Conservation (phyloP, 2,888 invertebrate genomes). For the Allolobophora icterica region DNA sequence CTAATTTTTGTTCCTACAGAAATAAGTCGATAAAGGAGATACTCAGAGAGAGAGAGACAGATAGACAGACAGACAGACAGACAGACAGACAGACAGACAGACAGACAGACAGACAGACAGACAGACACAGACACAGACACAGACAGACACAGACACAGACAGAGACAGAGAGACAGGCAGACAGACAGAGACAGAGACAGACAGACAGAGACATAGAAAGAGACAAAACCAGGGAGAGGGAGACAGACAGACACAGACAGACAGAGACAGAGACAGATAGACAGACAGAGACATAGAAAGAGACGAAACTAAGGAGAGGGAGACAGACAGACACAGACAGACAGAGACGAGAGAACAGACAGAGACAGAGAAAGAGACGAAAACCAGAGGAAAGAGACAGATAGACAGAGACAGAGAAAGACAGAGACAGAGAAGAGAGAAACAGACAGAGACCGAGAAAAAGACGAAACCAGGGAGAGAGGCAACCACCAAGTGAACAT, state of each 20-base stretch:
- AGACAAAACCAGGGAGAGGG: background rate
- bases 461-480: background rate
- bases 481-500: background rate
- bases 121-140: background rate
- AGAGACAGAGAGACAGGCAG: too few species aligned
- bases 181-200: too few species aligned
- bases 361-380: background rate
- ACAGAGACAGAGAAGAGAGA: too few species aligned
- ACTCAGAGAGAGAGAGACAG: too few species aligned
- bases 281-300: background rate
- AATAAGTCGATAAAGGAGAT: background rate
- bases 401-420: too few species aligned
- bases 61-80: background rate
- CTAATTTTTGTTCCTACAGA: background rate
- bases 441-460: background rate
- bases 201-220: background rate
- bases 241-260: too few species aligned
- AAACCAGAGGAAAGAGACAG: too few species aligned
- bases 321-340: too few species aligned
- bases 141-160: too few species aligned
- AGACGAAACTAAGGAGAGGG: too few species aligned
- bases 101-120: too few species aligned
- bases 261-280: background rate
- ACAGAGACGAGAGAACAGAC: background rate
- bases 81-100: too few species aligned